A percentile compares a stretch with the other conserved stretches of the same genome.
Evolutionary conservation across 2,113 vertebrate genomes (phyloP).

Genomic region (Mormyrus lacerda): DNA sequence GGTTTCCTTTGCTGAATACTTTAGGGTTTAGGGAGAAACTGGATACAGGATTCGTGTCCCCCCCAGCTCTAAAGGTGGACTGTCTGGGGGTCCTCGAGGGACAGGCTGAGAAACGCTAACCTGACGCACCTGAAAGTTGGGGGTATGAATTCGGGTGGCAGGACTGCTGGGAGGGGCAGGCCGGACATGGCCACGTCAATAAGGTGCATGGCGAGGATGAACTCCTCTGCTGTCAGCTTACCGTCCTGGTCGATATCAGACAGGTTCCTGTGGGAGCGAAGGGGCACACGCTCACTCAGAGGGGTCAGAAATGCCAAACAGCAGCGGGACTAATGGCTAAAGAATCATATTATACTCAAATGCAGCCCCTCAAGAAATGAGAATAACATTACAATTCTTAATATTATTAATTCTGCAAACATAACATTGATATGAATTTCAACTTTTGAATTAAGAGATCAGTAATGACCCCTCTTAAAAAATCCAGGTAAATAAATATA

Average conservation of each 20-base stretch:
- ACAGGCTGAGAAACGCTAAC: background rate
- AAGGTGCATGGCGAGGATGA: slow-evolving; percentile 98
- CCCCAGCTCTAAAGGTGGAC: background rate
- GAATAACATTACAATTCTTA: background rate
- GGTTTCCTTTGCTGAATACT: background rate
- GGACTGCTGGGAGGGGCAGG: slow-evolving; percentile 77
- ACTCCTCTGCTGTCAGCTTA: slow-evolving; percentile 95
- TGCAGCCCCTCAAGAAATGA: background rate
- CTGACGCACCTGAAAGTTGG: slow-evolving; percentile 82
- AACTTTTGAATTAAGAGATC: background rate
- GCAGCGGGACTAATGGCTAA: background rate
- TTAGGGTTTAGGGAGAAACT: background rate
- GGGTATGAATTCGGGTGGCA: slow-evolving; percentile 87
- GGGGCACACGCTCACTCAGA: background rate
- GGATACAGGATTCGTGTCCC: background rate
- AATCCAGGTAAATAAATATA: background rate
- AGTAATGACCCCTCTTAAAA: background rate
- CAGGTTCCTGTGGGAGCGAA: slow-evolving; percentile 70
- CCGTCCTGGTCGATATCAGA: slow-evolving; percentile 98
- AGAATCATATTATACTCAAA: background rate
- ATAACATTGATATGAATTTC: background rate
- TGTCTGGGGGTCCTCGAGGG: background rate
- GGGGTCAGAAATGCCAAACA: background rate
- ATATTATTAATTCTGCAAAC: background rate
- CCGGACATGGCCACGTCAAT: slow-evolving; percentile 97